Evolutionary conservation across 2,888 invertebrate genomes (phyloP).

Genomic region (Drosophila monieri): DNA sequence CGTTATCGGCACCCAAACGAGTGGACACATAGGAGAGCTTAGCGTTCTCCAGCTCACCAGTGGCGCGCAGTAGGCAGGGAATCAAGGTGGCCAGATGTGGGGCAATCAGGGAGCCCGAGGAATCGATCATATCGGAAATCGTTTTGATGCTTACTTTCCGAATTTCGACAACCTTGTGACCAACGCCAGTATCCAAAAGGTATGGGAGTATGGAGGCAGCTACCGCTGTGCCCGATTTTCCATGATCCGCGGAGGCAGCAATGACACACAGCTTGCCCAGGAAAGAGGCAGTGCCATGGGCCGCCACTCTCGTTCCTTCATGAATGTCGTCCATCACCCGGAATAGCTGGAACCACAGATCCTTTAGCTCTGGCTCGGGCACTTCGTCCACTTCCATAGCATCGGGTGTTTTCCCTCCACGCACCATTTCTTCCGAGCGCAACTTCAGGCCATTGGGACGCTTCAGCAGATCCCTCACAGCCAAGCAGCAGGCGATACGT

Average conservation of each 20-base stretch:
- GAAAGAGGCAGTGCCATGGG: conserved; percentile 88
- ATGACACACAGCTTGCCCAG: conserved; percentile 92
- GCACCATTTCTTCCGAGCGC: conserved; percentile 74
- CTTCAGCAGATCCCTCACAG: conserved; percentile 92
- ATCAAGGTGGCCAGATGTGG: conserved; percentile 92
- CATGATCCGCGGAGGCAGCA: conserved; percentile 88
- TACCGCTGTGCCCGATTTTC: conserved; percentile 89
- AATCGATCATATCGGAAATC: conserved; percentile 92
- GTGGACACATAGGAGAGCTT: conserved; percentile 92
- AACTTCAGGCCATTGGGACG: conserved; percentile 84
- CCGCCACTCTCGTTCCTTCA: conserved; percentile 91
- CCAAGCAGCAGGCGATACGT: conserved; percentile 95
- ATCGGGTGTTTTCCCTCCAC: conserved; percentile 37
- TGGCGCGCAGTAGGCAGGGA: conserved; percentile 93
- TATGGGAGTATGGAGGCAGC: conserved; percentile 91
- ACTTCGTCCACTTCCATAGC: conserved; percentile 75
- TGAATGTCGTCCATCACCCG: conserved; percentile 98
- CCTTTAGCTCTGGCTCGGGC: conserved; percentile 82
- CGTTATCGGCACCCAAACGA: conserved; percentile 88
- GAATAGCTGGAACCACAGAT: conserved; percentile 91
- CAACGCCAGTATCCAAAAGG: conserved; percentile 91
- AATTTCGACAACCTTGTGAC: conserved; percentile 91
- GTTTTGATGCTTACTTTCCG: conserved; percentile 92
- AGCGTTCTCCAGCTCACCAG: conserved; percentile 93
- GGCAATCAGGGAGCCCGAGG: conserved; percentile 91